Conservation (phyloP, 2,888 invertebrate genomes). For the Orchesellides sinensis region DNA sequence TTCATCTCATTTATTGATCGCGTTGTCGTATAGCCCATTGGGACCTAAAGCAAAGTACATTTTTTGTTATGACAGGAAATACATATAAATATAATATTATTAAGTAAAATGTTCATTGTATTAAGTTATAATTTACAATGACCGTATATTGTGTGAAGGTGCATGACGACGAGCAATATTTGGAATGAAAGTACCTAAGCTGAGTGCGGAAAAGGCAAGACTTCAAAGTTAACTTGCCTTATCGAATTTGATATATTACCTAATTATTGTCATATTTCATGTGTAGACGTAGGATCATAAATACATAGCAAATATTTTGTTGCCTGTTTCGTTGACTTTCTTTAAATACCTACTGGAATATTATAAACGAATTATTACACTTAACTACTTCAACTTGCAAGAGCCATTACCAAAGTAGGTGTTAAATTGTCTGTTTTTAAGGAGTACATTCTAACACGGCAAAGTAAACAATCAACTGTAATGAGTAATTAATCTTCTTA, state of each 20-base stretch:
- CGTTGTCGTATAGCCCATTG: background rate
- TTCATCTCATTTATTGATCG: slow-evolving; percentile 14
- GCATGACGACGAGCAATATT: slow-evolving; percentile 31
- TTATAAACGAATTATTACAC: too few species aligned
- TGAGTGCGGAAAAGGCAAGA: slow-evolving; percentile 36
- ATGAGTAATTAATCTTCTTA: too few species aligned
- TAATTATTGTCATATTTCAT: slow-evolving; percentile 13
- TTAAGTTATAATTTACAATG: background rate
- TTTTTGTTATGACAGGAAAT: background rate
- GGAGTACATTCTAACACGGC: too few species aligned
- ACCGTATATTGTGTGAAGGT: slow-evolving; percentile 7
- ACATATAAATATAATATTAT: background rate
- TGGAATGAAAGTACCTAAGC: slow-evolving; percentile 42
- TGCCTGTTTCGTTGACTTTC: slow-evolving; percentile 10
- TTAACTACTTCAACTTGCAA: too few species aligned
- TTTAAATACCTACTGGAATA: background rate
- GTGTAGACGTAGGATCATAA: background rate
- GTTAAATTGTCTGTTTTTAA: too few species aligned
- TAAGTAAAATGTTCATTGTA: background rate
- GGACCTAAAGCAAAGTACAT: background rate
- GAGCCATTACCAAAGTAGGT: too few species aligned
- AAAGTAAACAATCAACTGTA: too few species aligned
- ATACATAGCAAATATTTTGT: slow-evolving; percentile 3
- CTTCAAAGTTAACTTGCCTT: slow-evolving; percentile 22
- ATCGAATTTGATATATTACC: slow-evolving; percentile 14